Conservation (phyloP, 1,140 invertebrate genomes). For the Dryas iulia region DNA sequence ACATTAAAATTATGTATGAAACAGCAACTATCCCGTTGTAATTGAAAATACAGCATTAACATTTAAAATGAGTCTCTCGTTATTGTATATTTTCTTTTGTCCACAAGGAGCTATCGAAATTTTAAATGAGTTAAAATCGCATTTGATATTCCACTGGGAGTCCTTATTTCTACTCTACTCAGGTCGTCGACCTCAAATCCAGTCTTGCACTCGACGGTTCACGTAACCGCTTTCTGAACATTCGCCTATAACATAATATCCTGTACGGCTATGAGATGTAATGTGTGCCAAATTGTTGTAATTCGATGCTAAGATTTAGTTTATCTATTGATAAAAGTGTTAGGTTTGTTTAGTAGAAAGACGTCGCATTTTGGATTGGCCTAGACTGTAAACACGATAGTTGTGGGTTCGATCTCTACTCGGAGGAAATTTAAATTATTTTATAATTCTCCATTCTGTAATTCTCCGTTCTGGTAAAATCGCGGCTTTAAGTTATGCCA, state of each 20-base stretch:
- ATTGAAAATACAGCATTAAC: not conserved
- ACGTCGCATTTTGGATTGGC: too few relatives aligned
- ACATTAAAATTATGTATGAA: not conserved
- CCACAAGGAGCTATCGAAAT: constrained; percentile 6
- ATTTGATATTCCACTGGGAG: constrained; percentile 33
- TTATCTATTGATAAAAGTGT: too few relatives aligned
- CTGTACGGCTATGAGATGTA: constrained; percentile 2
- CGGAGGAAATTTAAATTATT: too few relatives aligned
- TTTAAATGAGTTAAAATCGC: constrained; percentile 20
- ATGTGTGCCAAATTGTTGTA: not conserved
- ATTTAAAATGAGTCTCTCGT: not conserved
- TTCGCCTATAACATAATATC: constrained; percentile 29
- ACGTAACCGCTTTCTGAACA: constrained; percentile 61
- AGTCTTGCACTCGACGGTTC: constrained; percentile 68
- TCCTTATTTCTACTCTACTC: constrained; percentile 65
- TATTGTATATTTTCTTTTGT: not conserved
- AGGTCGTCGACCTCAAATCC: constrained; percentile 67
- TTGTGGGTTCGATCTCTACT: too few relatives aligned
- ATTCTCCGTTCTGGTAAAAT: too few relatives aligned
- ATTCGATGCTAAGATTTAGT: not conserved
- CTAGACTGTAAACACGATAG: too few relatives aligned
- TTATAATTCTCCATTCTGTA: too few relatives aligned
- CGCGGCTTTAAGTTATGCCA: too few relatives aligned
- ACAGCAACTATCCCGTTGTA: not conserved
- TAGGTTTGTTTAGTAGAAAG: too few relatives aligned